These are phyloP conservation scores for Tuta absoluta DNA, from an alignment of 2,888 invertebrate genomes.

Conservation along the genomic window DNA sequence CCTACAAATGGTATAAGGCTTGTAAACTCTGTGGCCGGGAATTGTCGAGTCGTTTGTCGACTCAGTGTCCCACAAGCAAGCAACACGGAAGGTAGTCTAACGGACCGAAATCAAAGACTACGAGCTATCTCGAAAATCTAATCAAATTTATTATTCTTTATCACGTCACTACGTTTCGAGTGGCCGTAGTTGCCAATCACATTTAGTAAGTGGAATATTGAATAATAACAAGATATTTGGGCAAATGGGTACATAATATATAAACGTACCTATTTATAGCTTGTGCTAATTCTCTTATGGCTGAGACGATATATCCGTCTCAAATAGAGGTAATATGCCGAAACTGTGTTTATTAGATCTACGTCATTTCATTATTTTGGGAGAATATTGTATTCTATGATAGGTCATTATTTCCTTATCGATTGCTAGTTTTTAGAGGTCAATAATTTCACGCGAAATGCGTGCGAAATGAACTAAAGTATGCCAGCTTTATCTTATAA, in stretches of 20 bases:
- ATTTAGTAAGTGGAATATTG: conserved; percentile 5
- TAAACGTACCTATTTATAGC: background rate
- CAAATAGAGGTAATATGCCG: background rate
- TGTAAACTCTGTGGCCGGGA: too few relatives aligned
- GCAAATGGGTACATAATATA: background rate
- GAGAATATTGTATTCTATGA: background rate
- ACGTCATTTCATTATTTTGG: background rate
- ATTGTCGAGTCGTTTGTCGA: too few relatives aligned
- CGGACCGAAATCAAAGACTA: background rate
- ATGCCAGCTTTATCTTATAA: too few relatives aligned
- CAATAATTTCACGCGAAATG: too few relatives aligned
- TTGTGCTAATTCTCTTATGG: conserved; percentile 3
- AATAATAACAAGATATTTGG: conserved; percentile 10
- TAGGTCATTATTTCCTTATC: too few relatives aligned
- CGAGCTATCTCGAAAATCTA: conserved; percentile 7
- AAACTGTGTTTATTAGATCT: background rate
- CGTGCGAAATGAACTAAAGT: too few relatives aligned
- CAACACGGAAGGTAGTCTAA: too few relatives aligned
- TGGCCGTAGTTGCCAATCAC: conserved; percentile 2
- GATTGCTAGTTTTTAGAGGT: too few relatives aligned
- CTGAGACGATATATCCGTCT: background rate
- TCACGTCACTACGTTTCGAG: conserved; percentile 16
- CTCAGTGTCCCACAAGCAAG: too few relatives aligned
- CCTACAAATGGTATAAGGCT: too few relatives aligned
- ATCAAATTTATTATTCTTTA: conserved; percentile 16